Base-by-base conservation (phyloP, 2,888 invertebrate species). In the Ichneumoninae sp. region DNA sequence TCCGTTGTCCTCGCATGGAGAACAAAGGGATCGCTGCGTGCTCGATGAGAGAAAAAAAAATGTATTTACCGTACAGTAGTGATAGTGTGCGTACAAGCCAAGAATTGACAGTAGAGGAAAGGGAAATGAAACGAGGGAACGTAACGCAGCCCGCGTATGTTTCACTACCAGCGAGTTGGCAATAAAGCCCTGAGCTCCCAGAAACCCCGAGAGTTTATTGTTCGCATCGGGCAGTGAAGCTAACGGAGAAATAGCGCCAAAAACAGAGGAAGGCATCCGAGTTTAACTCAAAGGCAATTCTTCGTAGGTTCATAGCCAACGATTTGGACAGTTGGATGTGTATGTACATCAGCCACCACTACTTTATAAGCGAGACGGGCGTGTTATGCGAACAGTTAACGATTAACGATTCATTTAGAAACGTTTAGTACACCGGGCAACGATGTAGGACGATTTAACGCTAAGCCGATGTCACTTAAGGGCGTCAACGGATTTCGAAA, bases 401-500 rank as follows among this genome's bases (percentile, higher is more conserved):
- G 91, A 93, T 93, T 93, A 93, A 93, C 91, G 93, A 93, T 93
- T 93, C 93, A 93, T 93, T 93, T 92, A 92, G 90, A 89, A 93
- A 90, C 91, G 91, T 93, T 93, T 92, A 91, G 91, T 91, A 86
- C 85, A 68, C 84, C 85, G 86, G 50, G 70, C 79, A 40, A 60
- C 36, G 60, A 40, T 33, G 65, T 66, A 84, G 63, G 78, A 69
- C 83, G 71, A 82, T 80, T 85, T 78, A 79, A 79, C 75, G 83
- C 76, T 30, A 8, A 33, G 50, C 60, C 60, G 30, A 13, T 60
- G 60, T 30, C 16, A 30, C 26, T 60, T 30, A 30, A 60, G 30
- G 60, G 60, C 3, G 26, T 60, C 8, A 22, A 6, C 5, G 1
- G 4, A 8, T 60, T 60, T 33, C 13, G n/a, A 63, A 63, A 13